phyloP scores from a whole-genome alignment of 1,140 invertebrate species.

The Rhynchophorus ferrugineus region DNA sequence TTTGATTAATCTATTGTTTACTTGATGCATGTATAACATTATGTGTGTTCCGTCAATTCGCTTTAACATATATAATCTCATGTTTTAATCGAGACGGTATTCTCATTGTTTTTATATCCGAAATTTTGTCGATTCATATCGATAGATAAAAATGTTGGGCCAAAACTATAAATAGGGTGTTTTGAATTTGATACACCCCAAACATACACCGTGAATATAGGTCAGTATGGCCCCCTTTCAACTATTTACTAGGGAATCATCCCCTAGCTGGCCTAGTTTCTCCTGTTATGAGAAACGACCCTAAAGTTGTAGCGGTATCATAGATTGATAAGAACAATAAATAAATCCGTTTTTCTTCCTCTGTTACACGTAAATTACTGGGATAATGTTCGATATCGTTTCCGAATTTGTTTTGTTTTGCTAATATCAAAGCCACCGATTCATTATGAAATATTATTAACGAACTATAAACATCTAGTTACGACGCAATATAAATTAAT shows the following conservation, averaged over 20 bases:
- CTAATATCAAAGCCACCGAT: not conserved
- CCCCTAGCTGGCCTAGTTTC: conserved; percentile 14
- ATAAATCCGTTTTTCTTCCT: too few species aligned
- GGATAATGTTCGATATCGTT: not conserved
- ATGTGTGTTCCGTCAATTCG: not conserved
- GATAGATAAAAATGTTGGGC: too few species aligned
- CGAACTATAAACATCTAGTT: not conserved
- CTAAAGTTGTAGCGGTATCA: too few species aligned
- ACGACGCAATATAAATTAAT: too few species aligned
- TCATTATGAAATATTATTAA: not conserved
- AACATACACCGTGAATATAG: conserved; percentile 23
- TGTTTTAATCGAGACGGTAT: not conserved
- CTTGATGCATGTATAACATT: not conserved
- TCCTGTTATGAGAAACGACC: conserved; percentile 3
- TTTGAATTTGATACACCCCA: conserved; percentile 14
- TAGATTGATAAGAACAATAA: too few species aligned
- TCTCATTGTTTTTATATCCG: too few species aligned
- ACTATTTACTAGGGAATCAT: conserved; percentile 21
- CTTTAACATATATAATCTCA: not conserved
- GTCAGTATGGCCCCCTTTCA: conserved; percentile 28
- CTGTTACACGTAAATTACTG: not conserved
- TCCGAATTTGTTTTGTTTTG: not conserved
- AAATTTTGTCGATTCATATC: too few species aligned
- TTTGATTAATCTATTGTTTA: conserved; percentile 5
- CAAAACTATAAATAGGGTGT: too few species aligned